A percentile compares a stretch with the other conserved stretches of the same genome.
phyloP scores from a whole-genome alignment of 1,140 invertebrate species.

The Nasonia vitripennis region DNA sequence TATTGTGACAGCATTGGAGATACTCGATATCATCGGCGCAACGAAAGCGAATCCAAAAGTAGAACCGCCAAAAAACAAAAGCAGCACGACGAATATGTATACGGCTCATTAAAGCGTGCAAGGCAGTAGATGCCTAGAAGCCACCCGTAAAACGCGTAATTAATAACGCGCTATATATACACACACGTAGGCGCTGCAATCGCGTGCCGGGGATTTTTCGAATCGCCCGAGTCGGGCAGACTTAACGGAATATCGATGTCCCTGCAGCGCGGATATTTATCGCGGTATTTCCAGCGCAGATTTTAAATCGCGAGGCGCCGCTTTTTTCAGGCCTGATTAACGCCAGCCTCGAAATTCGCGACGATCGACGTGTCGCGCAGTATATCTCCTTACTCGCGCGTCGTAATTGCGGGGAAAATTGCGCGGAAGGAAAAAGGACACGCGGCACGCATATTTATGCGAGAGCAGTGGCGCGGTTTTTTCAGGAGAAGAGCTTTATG shows the following conservation, averaged over 20 bases:
- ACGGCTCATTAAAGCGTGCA: conserved; percentile 57
- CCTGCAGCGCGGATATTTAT: conserved; percentile 10
- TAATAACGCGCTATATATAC: conserved; percentile 56
- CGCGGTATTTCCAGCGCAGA: no score
- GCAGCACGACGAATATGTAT: conserved; percentile 32
- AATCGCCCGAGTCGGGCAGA: background rate
- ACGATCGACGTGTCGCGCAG: no score
- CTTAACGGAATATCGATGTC: conserved; percentile 37
- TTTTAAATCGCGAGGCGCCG: background rate
- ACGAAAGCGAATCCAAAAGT: background rate
- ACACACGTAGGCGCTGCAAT: conserved; percentile 45
- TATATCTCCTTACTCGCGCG: background rate
- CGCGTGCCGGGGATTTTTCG: conserved; percentile 54
- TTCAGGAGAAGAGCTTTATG: background rate
- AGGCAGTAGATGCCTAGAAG: conserved; percentile 52
- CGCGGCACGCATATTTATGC: background rate
- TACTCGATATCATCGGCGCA: background rate
- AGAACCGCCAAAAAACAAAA: conserved; percentile 9
- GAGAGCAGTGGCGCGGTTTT: background rate
- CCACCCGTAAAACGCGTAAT: conserved; percentile 60
- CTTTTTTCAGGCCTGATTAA: background rate
- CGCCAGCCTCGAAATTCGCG: no score
- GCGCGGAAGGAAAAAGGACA: background rate
- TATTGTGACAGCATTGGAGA: background rate
- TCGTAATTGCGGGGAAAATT: background rate